Base-by-base conservation (phyloP, 1,140 invertebrate genomes). In the Calliopsis andreniformis region DNA sequence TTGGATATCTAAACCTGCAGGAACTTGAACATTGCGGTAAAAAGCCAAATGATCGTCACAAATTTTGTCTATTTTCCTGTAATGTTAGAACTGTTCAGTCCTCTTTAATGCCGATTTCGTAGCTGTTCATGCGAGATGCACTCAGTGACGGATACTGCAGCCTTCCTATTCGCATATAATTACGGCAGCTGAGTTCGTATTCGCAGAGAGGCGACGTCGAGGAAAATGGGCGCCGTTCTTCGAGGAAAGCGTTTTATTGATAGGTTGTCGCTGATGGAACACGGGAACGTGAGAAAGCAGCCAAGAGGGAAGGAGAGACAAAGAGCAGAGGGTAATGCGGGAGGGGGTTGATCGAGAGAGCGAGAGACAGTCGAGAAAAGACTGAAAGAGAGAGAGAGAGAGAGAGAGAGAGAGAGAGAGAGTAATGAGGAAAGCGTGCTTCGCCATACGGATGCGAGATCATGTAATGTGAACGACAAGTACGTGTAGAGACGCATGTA, bases 401-500 rank as follows among this genome's bases (percentile, higher is more conserved):
- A 55, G n/a, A 43, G 51, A 23, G n/a, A 35, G 20, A 59, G 23
- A 43, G 18, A 68, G 73, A 30, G 76, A 72, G 69, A 82, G 80
- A 82, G 79, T 82, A 82, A 83, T 75, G 81, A 83, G 81, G 59
- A 70, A 73, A 82, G 79, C 81, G 79, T 79, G 68, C 76, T 78
- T 61, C 53, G 78, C 72, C 73, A 83, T 86, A 87, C 78, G 79
- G 86, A 85, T 83, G 80, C 77, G 80, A 76, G 69, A 80, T 70
- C 69, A 72, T 84, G 80, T 86, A 83, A 84, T 64, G 78, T 68
- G 78, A 69, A 87, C 80, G 81, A 82, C 75, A 72, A 78, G 79
- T 82, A 83, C 69, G 76, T 85, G 80, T 85, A 80, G 80, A 55
- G 73, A 73, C 83, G 80, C 84, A 85, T 87, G 76, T 79, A 85